phyloP scores from a whole-genome alignment of 2,797 vertebrate species.

The Typhlichthys subterraneus region DNA sequence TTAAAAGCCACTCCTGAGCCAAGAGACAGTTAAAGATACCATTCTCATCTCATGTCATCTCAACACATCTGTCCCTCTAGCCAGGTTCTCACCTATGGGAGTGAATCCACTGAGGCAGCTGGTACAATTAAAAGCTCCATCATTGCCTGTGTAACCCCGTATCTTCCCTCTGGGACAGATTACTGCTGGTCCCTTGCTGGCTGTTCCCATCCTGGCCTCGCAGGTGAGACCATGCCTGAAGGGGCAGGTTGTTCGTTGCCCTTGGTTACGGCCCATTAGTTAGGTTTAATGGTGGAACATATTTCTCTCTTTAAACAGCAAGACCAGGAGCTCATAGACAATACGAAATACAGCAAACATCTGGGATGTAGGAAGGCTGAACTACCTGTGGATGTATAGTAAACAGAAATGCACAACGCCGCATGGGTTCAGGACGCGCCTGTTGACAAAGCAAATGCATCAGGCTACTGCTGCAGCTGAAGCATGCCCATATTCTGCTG shows the following conservation, averaged over 20 bases:
- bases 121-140: conserved; percentile 18
- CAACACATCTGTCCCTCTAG: too few relatives aligned
- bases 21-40: too few relatives aligned
- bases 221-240: conserved; percentile 7
- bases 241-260: conserved; percentile 34
- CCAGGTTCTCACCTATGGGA: too few relatives aligned
- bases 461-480: conserved; percentile 40
- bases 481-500: conserved; percentile 32
- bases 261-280: conserved; percentile 17
- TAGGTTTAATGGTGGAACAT: conserved; percentile 27
- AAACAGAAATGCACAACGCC: conserved; percentile 16
- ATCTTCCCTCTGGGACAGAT: too few relatives aligned
- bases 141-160: background rate
- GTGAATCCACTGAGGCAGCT: background rate
- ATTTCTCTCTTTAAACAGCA: background rate
- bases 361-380: too few relatives aligned
- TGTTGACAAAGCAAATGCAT: conserved; percentile 29
- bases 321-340: too few relatives aligned
- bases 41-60: too few relatives aligned
- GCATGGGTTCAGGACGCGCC: conserved; percentile 26
- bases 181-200: conserved; percentile 8
- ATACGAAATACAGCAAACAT: too few relatives aligned
- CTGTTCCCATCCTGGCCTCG: conserved; percentile 26
- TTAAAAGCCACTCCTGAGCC: too few relatives aligned
- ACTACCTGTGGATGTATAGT: conserved; percentile 11